Conservation (phyloP, 2,888 invertebrate species). For the Epistrophe eligans region DNA sequence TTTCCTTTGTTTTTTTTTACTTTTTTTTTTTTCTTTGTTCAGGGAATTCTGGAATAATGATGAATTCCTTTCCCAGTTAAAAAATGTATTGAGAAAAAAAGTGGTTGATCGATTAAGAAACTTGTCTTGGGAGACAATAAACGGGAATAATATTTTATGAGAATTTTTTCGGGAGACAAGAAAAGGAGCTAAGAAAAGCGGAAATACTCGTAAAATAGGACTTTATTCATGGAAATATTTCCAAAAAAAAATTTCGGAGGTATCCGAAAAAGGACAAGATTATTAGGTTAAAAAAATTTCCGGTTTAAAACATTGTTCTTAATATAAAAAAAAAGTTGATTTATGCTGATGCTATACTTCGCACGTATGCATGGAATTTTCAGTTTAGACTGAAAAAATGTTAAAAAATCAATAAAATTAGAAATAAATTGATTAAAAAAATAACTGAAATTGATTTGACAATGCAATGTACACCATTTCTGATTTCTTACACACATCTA, state of each 20-base stretch:
- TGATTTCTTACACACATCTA: too few relatives aligned
- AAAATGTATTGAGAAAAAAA: not conserved
- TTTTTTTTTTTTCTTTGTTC: conserved; percentile 2
- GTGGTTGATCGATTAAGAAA: conserved; percentile 14
- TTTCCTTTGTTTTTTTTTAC: conserved; percentile 15
- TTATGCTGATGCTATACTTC: too few relatives aligned
- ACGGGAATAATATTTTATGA: not conserved
- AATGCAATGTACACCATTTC: too few relatives aligned
- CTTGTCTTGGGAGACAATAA: conserved; percentile 19
- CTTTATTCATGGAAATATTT: not conserved
- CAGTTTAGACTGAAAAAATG: too few relatives aligned
- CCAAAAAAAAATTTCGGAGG: too few relatives aligned
- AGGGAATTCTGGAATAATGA: conserved; percentile 32
- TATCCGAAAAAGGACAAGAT: not conserved
- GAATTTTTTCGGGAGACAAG: not conserved
- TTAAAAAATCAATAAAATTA: too few relatives aligned
- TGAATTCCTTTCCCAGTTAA: conserved; percentile 42
- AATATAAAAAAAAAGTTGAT: too few relatives aligned
- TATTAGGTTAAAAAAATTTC: not conserved
- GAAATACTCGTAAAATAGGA: not conserved
- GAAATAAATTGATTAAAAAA: too few relatives aligned
- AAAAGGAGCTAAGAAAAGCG: not conserved
- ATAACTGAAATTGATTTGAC: too few relatives aligned
- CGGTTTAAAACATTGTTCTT: too few relatives aligned
- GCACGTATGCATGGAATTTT: too few relatives aligned